These are phyloP conservation scores for Heliocidaris tuberculata DNA, from an alignment of 35 echinoderm and acorn worm species.

Conservation along the genomic window DNA sequence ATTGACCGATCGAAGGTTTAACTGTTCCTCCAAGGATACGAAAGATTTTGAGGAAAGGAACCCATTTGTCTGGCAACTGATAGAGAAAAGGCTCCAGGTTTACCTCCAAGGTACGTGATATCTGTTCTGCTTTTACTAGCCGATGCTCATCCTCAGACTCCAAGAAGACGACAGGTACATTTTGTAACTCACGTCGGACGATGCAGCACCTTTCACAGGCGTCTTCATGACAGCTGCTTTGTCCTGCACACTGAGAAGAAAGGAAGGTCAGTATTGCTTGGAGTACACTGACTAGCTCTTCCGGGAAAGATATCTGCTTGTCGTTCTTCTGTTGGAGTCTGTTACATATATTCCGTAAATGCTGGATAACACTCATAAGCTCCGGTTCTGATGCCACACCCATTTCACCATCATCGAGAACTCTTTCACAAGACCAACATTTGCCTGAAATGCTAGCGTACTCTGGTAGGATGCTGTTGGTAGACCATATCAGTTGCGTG, in stretches of 20 bases:
- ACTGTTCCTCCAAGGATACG: not conserved
- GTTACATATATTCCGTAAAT: conserved; percentile 10
- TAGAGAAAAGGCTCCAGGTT: not conserved
- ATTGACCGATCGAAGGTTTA: not conserved
- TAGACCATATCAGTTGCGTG: not conserved
- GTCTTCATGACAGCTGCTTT: not conserved
- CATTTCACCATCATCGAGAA: not conserved
- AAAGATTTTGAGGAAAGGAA: conserved; percentile 16
- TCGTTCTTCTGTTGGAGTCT: not conserved
- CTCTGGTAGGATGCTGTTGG: not conserved
- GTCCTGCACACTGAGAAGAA: not conserved
- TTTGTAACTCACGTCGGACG: not conserved
- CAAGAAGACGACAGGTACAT: not conserved
- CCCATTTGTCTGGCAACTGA: conserved; percentile 30
- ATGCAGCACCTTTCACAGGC: not conserved
- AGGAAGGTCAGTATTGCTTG: not conserved
- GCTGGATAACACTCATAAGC: not conserved
- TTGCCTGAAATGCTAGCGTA: not conserved
- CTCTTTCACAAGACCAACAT: not conserved
- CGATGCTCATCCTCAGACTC: not conserved
- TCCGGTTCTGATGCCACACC: not conserved
- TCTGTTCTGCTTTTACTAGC: conserved; percentile 1
- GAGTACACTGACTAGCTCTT: not conserved
- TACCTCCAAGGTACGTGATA: not conserved
- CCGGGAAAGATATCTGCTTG: not conserved